Percentiles rank a stretch among this genome's conserved stretches.
Conservation (phyloP, 1,140 invertebrate genomes). For the Drosophila saltans region DNA sequence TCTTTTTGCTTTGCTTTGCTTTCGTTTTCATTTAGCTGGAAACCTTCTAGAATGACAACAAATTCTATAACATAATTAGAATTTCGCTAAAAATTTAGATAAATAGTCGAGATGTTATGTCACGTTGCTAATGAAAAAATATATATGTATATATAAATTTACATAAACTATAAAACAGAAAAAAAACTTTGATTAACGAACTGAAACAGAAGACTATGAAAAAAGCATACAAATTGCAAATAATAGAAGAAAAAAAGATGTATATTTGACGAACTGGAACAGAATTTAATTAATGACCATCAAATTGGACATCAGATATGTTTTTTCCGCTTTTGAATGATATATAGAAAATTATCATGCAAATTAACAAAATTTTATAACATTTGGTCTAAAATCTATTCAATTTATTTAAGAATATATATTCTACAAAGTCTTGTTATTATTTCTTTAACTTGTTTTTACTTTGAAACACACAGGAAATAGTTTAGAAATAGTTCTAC, state of each 20-base stretch:
- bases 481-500: no score
- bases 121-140: conserved; percentile 30
- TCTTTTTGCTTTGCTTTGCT: conserved; percentile 23
- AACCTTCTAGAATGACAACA: background rate
- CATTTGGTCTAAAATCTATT: no score
- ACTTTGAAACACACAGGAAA: background rate
- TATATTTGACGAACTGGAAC: conserved; percentile 4
- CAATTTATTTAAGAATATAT: no score
- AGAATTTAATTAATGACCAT: background rate
- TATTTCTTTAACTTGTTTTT: background rate
- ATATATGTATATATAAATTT: background rate
- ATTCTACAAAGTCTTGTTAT: background rate
- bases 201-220: background rate
- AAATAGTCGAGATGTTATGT: conserved; percentile 33
- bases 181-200: background rate
- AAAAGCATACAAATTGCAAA: background rate
- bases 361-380: no score
- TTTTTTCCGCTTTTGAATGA: background rate
- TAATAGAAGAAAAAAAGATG: background rate
- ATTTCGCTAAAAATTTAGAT: conserved; percentile 26
- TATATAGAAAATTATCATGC: background rate
- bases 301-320: background rate
- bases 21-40: conserved; percentile 53
- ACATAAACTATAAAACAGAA: conserved; percentile 1
- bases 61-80: conserved; percentile 40